Base-by-base conservation (phyloP, 2,113 vertebrate species). In the Equus quagga region DNA sequence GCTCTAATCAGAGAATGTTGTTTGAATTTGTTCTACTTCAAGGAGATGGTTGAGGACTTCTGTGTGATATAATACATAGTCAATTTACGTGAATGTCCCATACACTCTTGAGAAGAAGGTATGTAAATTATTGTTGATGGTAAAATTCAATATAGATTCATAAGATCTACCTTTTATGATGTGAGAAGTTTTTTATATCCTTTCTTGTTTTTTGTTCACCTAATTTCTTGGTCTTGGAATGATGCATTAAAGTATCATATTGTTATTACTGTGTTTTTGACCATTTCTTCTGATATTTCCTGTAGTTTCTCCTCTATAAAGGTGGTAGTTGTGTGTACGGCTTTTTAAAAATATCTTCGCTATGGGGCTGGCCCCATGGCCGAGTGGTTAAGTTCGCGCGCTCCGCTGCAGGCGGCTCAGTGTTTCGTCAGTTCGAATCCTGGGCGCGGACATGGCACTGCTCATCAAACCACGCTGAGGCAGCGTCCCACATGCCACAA, bases 271-370 rank as follows among this genome's bases (percentile, higher is more conserved):
- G 49, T 56, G 46, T 44, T 88, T 95, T 65, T 85, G 12, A 84
- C 31, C 21, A 36, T 93, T 89, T 94, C 44, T 91, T 7, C 67
- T 46, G 14, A 7, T 13, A 62, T 86, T 75, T 75, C 67, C 28
- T 81, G 17, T 80, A 80, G 44, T 85, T 86, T 85, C 23, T 89
- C 41, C n/a, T 67, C 67, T 86, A 58, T 60, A 73, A 94, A 89
- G 14, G 23, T 95, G 60, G 36, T 89, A 11, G 56, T 19, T 58
- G 6, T 85, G 26, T 28, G 78, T 12, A 64, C 70, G 46, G 21
- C 9, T 82, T 33, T 58, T 95, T 91, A 41, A 75, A 89, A 92
- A 46, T 8, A 19, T 80, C 78, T 76, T 54, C 4, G 26, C 62
- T n/a, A 58, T 56, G 70, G 36, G 36, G 36, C 36, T 36, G 36